These are phyloP conservation scores for Agonum fuliginosum DNA, from an alignment of 2,888 invertebrate genomes.

Conservation along the genomic window DNA sequence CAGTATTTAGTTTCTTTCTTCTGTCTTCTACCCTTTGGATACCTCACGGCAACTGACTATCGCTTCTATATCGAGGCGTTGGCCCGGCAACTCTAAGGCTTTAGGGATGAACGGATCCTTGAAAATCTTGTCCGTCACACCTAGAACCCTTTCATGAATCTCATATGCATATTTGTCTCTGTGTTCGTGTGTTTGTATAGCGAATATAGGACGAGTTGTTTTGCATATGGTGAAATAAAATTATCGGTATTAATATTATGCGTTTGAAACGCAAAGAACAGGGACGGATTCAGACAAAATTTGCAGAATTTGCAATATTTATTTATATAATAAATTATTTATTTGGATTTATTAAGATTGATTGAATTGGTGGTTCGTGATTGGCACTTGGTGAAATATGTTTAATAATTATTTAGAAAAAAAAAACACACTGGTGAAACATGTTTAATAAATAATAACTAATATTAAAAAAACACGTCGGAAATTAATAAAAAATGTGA, in stretches of 20 bases:
- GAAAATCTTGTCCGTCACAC: conserved; percentile 73
- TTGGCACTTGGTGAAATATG: too few species aligned
- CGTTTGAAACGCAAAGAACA: conserved; percentile 30
- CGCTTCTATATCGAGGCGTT: conserved; percentile 26
- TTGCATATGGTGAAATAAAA: conserved; percentile 57
- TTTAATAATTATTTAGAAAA: too few species aligned
- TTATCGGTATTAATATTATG: conserved; percentile 53
- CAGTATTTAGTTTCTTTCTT: background rate
- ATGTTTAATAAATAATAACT: too few species aligned
- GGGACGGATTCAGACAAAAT: conserved; percentile 13
- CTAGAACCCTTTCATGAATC: conserved; percentile 69
- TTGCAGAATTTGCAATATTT: too few species aligned
- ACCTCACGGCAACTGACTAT: background rate
- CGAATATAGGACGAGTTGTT: conserved; percentile 33
- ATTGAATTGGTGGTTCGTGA: too few species aligned
- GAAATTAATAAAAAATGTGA: too few species aligned
- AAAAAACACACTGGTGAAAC: too few species aligned
- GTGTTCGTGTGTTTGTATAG: conserved; percentile 39
- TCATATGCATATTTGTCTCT: conserved; percentile 18
- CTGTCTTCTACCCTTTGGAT: background rate
- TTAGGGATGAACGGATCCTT: conserved; percentile 48
- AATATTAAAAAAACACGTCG: too few species aligned
- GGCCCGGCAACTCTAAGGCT: conserved; percentile 28
- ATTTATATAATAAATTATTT: too few species aligned
- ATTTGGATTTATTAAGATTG: too few species aligned